Percentiles rank a stretch among this genome's conserved stretches.
Conservation (phyloP, 2,113 vertebrate genomes). For the Oreocharis arfaki region DNA sequence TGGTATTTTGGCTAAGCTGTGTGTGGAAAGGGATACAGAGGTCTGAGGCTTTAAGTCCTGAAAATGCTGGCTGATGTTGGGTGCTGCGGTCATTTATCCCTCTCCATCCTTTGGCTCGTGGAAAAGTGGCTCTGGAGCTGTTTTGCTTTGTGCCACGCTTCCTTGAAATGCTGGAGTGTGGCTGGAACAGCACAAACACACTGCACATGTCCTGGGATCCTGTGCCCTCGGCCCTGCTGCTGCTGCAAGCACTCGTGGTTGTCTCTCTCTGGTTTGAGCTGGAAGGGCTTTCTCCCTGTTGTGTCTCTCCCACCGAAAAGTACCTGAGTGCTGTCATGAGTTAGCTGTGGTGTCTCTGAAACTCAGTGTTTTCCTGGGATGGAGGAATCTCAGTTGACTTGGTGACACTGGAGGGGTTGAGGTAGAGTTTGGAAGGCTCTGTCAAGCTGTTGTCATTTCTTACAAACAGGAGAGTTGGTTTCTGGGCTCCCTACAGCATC, state of each 20-base stretch:
- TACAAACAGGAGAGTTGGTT: not conserved
- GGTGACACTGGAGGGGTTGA: not conserved
- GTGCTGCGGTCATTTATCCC: rapidly evolving
- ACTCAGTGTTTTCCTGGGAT: not conserved
- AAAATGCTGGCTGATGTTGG: not conserved
- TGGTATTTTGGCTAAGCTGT: not conserved
- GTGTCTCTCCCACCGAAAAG: not conserved
- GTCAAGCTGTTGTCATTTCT: rapidly evolving
- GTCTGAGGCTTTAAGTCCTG: not conserved
- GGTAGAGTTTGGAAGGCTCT: not conserved
- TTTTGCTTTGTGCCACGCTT: rapidly evolving
- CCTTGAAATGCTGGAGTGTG: not conserved
- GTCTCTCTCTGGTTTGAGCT: not conserved
- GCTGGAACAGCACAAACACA: rapidly evolving
- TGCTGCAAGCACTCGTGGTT: not conserved
- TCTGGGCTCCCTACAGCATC: not conserved
- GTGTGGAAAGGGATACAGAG: rapidly evolving
- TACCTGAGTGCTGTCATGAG: rapidly evolving
- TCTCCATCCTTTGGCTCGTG: not conserved
- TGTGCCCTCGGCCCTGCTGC: not conserved
- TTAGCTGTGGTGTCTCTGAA: not conserved
- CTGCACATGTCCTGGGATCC: not conserved
- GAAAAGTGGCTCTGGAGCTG: not conserved
- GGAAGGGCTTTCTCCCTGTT: not conserved
- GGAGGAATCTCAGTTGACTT: not conserved